phyloP scores from a whole-genome alignment of 2,113 vertebrate species.

The Ursus arctos region DNA sequence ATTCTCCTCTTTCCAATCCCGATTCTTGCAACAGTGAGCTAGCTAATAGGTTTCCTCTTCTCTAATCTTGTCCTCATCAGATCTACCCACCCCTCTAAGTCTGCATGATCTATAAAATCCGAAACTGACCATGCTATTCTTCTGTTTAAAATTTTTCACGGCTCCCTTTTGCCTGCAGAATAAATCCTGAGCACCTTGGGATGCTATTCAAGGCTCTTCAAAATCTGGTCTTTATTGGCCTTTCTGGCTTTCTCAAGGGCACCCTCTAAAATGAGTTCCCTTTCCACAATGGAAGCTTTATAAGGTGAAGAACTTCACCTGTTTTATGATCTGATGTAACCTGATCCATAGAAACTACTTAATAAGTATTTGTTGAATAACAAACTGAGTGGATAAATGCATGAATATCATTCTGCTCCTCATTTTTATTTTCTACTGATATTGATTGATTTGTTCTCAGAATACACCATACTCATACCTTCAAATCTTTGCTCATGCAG shows the following conservation, averaged over 20 bases:
- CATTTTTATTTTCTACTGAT: not conserved
- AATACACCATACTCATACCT: not conserved
- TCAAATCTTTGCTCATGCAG: not conserved
- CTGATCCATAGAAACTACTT: not conserved
- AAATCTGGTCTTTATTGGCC: not conserved
- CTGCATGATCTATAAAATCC: not conserved
- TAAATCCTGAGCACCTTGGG: not conserved
- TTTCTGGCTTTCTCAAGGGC: not conserved
- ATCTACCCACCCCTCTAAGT: not conserved
- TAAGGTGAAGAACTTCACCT: not conserved
- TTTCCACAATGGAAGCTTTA: not conserved
- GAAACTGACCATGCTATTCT: not conserved
- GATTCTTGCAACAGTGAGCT: not conserved
- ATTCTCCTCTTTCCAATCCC: not conserved
- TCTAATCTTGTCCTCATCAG: not conserved
- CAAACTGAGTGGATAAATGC: not conserved
- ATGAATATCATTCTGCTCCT: not conserved
- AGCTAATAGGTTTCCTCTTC: not conserved
- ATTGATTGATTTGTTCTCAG: not conserved
- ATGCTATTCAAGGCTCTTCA: not conserved
- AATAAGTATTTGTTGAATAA: not conserved
- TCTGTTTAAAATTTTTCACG: not conserved
- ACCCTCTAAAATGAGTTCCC: not conserved
- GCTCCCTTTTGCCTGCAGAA: not conserved
- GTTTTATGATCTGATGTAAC: not conserved